Base-by-base conservation (phyloP, 2,797 vertebrate species). In the Aphelocoma californica region DNA sequence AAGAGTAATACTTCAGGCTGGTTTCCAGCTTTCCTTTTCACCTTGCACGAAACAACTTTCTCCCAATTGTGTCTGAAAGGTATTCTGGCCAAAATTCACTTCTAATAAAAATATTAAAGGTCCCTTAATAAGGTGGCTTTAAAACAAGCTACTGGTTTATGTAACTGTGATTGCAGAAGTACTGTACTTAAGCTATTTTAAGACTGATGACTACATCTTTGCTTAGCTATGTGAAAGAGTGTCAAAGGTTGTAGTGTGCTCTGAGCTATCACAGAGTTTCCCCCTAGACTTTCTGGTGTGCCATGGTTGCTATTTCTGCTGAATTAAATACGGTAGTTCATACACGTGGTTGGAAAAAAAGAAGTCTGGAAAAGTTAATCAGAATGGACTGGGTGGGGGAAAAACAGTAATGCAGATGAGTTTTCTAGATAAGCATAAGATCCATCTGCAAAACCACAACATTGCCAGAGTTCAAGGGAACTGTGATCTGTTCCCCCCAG, bases 111-210 rank as follows among this genome's bases (percentile, higher is more conserved):
- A 81, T 28, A 80, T 1, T 12, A 64, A 36, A 29, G 71, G 29
- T 25, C 81, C 16, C 32, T 91, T 79, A 79, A 44, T 40, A 90
- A 84, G n/a, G 32, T 45, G 24, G 64, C 64, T 95, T 97, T 89
- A 61, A 92, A 95, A 93, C 36, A 72, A 84, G 81, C 56, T 66
- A 47, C n/a, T 90, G 81, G 72, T 97, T 97, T 97, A 96, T 95
- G 75, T 95, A 96, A 97, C 91, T 77, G 64, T 72, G 87, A 86
- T 88, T 94, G 92, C 75, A 75, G 87, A 93, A 95, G 81, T 88
- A 88, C 81, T 81, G 92, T 88, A 91, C 81, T 92, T 96, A 95
- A 53, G 93, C 93, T 97, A 96, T 96, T 97, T 97, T 97, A 96
- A 95, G 95, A 94, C 84, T 62, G 85, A 86, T 93, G 89, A 93